Percentiles rank a stretch among this genome's conserved stretches.
Evolutionary conservation across 2,113 vertebrate species (phyloP).

Genomic region (Chaenocephalus aceratus): DNA sequence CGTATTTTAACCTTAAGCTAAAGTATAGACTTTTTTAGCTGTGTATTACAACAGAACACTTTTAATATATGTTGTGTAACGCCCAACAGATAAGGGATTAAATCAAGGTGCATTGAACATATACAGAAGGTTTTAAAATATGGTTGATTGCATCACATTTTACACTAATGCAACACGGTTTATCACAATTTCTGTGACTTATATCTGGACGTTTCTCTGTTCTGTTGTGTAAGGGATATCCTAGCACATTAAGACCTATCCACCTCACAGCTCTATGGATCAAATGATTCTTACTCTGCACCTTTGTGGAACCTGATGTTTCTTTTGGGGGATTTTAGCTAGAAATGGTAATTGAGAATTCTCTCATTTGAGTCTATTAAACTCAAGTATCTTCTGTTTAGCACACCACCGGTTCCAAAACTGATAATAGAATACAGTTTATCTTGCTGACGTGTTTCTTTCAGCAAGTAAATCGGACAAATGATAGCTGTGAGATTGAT

Average conservation of each 20-base stretch:
- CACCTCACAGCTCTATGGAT: constrained; percentile 53
- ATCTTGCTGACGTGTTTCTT: neutral
- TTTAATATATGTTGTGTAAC: too few relatives aligned
- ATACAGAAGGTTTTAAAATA: neutral
- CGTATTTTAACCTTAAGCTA: neutral
- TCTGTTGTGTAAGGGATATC: constrained; percentile 56
- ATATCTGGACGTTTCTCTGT: constrained; percentile 29
- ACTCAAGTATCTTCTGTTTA: constrained; percentile 44
- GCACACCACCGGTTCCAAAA: constrained; percentile 11
- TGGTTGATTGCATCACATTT: neutral
- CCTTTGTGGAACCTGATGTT: constrained; percentile 25
- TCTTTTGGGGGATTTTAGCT: constrained; percentile 74
- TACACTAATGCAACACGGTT: constrained; percentile 18
- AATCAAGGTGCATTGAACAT: neutral
- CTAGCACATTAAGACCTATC: constrained; percentile 42
- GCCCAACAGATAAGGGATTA: neutral
- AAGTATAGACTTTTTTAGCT: neutral
- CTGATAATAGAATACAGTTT: constrained; percentile 8
- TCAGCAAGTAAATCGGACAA: constrained; percentile 1
- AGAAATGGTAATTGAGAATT: constrained; percentile 76
- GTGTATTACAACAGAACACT: neutral
- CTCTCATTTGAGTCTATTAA: constrained; percentile 63
- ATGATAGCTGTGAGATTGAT: constrained; percentile 6
- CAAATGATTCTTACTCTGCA: constrained; percentile 67
- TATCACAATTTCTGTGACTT: neutral